Evolutionary conservation across 2,113 vertebrate genomes (phyloP), one percentile per base, ranked within the genome.

Genomic region (Notiomystis cincta): DNA sequence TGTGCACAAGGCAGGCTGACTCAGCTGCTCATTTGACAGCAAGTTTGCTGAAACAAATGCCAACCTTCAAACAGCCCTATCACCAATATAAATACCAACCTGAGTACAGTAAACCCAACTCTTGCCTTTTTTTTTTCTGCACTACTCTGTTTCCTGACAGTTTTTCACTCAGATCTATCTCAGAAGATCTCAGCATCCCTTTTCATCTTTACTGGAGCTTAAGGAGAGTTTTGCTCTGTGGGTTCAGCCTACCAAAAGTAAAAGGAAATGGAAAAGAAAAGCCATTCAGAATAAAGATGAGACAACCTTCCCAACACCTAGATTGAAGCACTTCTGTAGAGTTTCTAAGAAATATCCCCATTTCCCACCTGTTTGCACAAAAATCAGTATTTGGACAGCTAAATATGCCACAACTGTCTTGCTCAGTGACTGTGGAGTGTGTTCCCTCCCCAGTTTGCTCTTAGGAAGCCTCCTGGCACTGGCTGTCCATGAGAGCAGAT

Each of bases 401-500:
- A 60, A 60, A 38, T 25, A 23, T 15, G 40, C 8, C 85, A 69
- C 33, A 45, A 4, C 6, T 24, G 1, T 42, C 13, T 48, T 37
- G 31, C 17, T 78, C 5, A 4, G 21, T 8, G 13, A 31, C 15
- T 0, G 0, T 30, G 38, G 47, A 58, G 17, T 2, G 9, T 48
- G 44, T 30, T 80, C 10, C 44, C 22, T 64, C 45, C 50, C 42
- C 24, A 5, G 14, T 23, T 53, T 16, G 13, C 9, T 71, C 47
- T 48, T 38, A 23, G 38, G 66, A 88, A 72, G 18, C 7, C 37
- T 71, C 35, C n/a, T 3, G 2, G 31, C 11, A 5, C 40, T 3
- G 2, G 27, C n/a, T 3, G 1, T 30, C 50, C 7, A 0, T 1
- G 9, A 44, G 73, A 82, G 44, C 1, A 1, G 64, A 44, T 58